Percentiles rank a stretch among this genome's conserved stretches.
Evolutionary conservation across 2,888 invertebrate species (phyloP).

Genomic region (Petrolisthes manimaculis): DNA sequence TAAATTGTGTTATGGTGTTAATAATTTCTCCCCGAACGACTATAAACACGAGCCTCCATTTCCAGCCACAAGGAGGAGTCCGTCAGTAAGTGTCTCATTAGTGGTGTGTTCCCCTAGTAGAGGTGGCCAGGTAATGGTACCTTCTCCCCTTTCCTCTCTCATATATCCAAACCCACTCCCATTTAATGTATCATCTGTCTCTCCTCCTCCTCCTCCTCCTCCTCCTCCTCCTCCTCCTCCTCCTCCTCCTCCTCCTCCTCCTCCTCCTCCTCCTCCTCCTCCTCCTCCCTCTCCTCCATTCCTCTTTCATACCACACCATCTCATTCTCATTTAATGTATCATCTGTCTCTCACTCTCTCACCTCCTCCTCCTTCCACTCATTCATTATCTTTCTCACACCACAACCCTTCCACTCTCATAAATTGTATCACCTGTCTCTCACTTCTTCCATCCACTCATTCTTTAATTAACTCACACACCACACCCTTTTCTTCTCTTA

Average conservation of each 20-base stretch:
- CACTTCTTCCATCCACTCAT: constrained; percentile 2
- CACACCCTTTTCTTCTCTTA: not conserved
- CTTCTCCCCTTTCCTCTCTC: not conserved
- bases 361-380: not conserved
- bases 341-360: not conserved
- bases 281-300: constrained; percentile 2
- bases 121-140: no score
- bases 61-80: no score
- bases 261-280: not conserved
- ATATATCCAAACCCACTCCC: not conserved
- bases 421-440: not conserved
- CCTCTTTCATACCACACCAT: not conserved
- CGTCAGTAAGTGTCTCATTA: no score
- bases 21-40: no score
- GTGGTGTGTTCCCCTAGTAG: no score
- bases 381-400: not conserved
- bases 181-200: not conserved
- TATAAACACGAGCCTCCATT: no score
- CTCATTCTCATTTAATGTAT: not conserved
- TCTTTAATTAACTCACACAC: not conserved
- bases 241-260: not conserved
- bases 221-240: not conserved
- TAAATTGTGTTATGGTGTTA: no score
- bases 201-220: not conserved
- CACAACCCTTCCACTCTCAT: not conserved